These are phyloP conservation scores for Acleris emargana DNA, from an alignment of 2,888 invertebrate species.

Conservation along the genomic window DNA sequence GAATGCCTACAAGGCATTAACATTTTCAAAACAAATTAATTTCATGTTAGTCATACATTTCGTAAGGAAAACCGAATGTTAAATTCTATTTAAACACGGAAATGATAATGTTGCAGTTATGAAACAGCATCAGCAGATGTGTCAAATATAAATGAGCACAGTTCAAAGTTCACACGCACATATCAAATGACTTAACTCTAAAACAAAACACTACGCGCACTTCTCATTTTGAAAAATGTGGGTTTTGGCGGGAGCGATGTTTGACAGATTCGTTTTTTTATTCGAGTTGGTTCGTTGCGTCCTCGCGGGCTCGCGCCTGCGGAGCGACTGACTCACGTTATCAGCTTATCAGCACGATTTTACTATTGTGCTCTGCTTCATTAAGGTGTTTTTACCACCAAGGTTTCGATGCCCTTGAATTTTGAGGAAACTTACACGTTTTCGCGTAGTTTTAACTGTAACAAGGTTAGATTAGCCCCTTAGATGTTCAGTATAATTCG, in stretches of 20 bases:
- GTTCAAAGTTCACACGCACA: too few species aligned
- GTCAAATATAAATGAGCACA: too few species aligned
- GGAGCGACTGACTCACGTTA: constrained; percentile 62
- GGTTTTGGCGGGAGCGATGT: constrained; percentile 41
- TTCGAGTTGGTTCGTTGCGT: constrained; percentile 67
- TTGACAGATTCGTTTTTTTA: constrained; percentile 42
- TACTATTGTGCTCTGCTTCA: constrained; percentile 38
- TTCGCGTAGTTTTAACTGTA: constrained; percentile 1
- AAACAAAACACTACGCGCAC: constrained; percentile 4
- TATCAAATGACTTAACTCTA: too few species aligned
- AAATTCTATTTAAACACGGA: too few species aligned
- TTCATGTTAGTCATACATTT: background rate
- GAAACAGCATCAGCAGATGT: too few species aligned
- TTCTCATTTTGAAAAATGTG: constrained; percentile 27
- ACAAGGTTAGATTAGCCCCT: background rate
- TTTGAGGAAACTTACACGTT: constrained; percentile 18
- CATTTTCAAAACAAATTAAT: constrained; percentile 12
- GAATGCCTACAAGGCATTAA: constrained; percentile 12
- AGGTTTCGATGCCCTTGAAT: constrained; percentile 28
- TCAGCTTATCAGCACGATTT: constrained; percentile 57
- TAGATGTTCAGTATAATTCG: too few species aligned
- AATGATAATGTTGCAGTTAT: too few species aligned
- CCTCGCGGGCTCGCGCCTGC: constrained; percentile 65
- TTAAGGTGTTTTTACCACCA: constrained; percentile 32
- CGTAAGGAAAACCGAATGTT: too few species aligned